Base-by-base conservation (phyloP, 2,113 vertebrate species). In the Paraplagusia blochii region DNA sequence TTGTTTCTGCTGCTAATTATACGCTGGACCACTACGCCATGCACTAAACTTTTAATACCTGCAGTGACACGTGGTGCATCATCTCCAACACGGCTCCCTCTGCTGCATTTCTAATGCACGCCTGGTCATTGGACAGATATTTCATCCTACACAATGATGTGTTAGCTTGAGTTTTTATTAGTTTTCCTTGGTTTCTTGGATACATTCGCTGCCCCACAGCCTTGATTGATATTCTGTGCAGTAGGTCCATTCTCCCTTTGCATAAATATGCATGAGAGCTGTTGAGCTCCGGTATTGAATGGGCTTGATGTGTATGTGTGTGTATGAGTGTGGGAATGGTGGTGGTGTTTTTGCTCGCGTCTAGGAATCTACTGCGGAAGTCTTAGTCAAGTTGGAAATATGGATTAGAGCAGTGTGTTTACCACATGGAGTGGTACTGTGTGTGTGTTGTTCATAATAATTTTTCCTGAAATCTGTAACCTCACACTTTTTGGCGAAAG, bases 201-300 rank as follows among this genome's bases (percentile, higher is more conserved):
- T 56, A 53, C 44, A 56, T 60, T 17, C 53, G n/a, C 54, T 63
- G 15, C 19, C 57, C 64, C 45, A 52, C 56, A 61, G 53, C 51
- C 57, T 54, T 5, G 11, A 75, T 86, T 85, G 58, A 68, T 75
- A 81, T 88, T 88, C 83, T 62, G 57, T 38, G 15, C 65, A 72
- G 78, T 54, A 35, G 47, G 45, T 59, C 63, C 57, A 11, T 43
- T 56, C 66, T 74, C 63, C 16, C 62, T 42, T 44, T 1, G 12
- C 68, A 88, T 88, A 65, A 80, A 87, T 87, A 88, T 86, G 76
- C 80, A 87, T 85, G 72, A 71, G 66, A 53, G n/a, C 49, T 81
- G 63, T 56, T 69, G 66, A 72, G 77, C 44, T 76, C 68, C 61
- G 54, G 61, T 47, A 66, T 63, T 65, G 71, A 77, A 72, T 75